A percentile compares a stretch with the other conserved stretches of the same genome.
Conservation (phyloP, 2,113 vertebrate genomes). For the Calidris pygmaea region DNA sequence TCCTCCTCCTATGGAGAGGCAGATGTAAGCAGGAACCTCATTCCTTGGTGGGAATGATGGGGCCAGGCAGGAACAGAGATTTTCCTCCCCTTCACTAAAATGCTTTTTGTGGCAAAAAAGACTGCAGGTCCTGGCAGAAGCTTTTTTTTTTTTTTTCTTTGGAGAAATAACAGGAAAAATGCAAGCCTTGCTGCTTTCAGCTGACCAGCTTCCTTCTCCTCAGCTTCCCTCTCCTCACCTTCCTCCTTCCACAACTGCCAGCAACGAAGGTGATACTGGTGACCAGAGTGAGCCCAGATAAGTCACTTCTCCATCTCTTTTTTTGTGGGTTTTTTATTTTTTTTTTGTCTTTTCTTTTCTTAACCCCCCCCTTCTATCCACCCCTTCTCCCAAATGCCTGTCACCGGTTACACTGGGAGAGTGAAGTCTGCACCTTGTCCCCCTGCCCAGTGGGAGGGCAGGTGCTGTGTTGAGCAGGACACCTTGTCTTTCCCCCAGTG, state of each 20-base stretch:
- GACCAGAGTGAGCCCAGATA: not conserved
- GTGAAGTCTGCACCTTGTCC: not conserved
- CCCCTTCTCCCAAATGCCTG: not conserved
- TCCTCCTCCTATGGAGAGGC: not conserved
- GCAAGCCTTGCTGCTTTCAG: not conserved
- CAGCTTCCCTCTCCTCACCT: not conserved
- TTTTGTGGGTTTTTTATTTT: too few relatives aligned
- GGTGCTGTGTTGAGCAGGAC: not conserved
- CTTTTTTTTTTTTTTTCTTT: not conserved
- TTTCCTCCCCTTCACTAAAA: not conserved
- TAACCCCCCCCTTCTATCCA: not conserved
- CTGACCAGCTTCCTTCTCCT: not conserved
- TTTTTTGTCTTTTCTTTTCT: too few relatives aligned
- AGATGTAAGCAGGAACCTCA: not conserved
- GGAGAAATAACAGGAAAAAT: not conserved
- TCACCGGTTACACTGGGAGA: not conserved
- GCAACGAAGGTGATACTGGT: not conserved
- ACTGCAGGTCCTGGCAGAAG: not conserved
- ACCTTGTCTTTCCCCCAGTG: accelerated
- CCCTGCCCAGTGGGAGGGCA: accelerated
- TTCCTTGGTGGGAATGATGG: not conserved
- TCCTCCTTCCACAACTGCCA: not conserved
- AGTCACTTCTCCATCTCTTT: not conserved
- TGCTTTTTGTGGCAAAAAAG: not conserved
- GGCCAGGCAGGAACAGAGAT: not conserved